A percentile compares a stretch with the other conserved stretches of the same genome.
These are phyloP conservation scores for Drosophila phalerata DNA, from an alignment of 2,888 invertebrate species.

Conservation along the genomic window DNA sequence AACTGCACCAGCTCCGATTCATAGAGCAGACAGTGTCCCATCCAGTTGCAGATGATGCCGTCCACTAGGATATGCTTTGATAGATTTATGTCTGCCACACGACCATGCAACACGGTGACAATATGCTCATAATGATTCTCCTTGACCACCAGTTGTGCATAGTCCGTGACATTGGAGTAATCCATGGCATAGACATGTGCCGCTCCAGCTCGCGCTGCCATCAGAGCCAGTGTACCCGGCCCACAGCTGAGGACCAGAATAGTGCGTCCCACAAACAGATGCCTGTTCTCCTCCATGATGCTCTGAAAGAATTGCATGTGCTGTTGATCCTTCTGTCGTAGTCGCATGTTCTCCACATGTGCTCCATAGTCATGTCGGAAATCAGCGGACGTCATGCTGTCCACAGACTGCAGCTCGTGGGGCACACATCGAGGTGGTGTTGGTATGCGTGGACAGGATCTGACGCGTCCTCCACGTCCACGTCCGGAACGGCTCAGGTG, in stretches of 20 bases:
- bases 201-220: conserved; percentile 80
- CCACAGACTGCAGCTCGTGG: conserved; percentile 50
- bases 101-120: conserved; percentile 74
- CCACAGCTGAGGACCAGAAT: conserved; percentile 80
- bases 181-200: conserved; percentile 78
- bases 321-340: conserved; percentile 52
- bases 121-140: conserved; percentile 62
- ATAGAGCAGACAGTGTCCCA: conserved; percentile 93
- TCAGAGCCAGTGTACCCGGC: conserved; percentile 73
- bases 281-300: conserved; percentile 73
- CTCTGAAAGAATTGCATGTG: conserved; percentile 67
- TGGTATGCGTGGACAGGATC: conserved; percentile 7
- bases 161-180: conserved; percentile 72
- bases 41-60: conserved; percentile 92
- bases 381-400: conserved; percentile 79
- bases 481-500: neutral
- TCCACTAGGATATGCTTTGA: conserved; percentile 88
- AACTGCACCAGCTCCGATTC: conserved; percentile 99
- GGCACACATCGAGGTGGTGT: conserved; percentile 48
- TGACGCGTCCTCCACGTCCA: neutral
- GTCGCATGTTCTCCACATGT: conserved; percentile 66
- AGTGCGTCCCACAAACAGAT: conserved; percentile 71
- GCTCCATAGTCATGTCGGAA: conserved; percentile 74
- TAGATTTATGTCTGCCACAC: conserved; percentile 66
- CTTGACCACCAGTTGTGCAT: conserved; percentile 72